Base-by-base conservation (phyloP, 2,113 vertebrate genomes). In the Equus przewalskii region DNA sequence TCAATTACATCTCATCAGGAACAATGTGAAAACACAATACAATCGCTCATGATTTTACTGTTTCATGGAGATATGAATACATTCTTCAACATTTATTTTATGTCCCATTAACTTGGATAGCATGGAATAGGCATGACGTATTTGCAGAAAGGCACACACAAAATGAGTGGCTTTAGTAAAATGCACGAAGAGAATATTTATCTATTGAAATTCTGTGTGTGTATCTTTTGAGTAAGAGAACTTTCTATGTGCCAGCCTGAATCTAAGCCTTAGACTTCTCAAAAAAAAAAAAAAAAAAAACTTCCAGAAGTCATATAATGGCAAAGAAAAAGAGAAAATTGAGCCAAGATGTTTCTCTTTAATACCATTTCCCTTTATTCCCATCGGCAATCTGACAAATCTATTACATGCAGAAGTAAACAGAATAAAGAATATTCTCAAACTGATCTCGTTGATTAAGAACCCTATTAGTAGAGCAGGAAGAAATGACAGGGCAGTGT, bases 381-480 rank as follows among this genome's bases (percentile, higher is more conserved):
- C 33, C 18, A 73, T n/a, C 51, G 96, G 75, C 12, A 70, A 78
- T 81, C 15, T 92, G 33, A 44, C n/a, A 91, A 92, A 89, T 22
- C 65, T 70, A 86, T 97, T 96, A 79, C 33, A 96, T 24, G 14
- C 6, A 22, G 0, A 84, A 93, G 26, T 89, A 94, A 97, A 82
- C 12, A 72, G 49, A 94, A 88, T 89, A 73, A 95, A 91, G 1
- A 0, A 30, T 94, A 94, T 81, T 60, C 12, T 96, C 78, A 91
- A 91, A 19, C 19, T 72, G 36, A 79, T 80, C 5, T 54, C 2
- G 36, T 60, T 58, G 12, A 97, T 91, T 75, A 97, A 95, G 44
- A 86, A 75, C 26, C 33, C 89, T 41, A 83, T 97, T 96, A 96
- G 82, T 89, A 97, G 92, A 89, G 13, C 13, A 93, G 51, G 36